Percentiles rank a stretch among this genome's conserved stretches.
Evolutionary conservation across 2,797 vertebrate species (phyloP).

Genomic region (Neostethus bicornis): DNA sequence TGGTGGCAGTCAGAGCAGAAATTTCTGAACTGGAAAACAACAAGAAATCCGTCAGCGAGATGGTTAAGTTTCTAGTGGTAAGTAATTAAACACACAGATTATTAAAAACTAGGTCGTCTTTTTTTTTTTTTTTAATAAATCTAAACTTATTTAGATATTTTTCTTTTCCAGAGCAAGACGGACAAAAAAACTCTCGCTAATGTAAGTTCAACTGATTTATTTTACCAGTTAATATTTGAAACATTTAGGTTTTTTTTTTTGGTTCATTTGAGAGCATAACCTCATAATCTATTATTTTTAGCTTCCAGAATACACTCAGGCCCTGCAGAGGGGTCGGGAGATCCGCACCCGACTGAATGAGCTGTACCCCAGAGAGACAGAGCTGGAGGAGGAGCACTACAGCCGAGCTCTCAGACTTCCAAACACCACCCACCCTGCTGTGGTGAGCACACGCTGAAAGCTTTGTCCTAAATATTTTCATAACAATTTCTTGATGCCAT

Average conservation of each 20-base stretch:
- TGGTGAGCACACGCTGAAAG: constrained; percentile 71
- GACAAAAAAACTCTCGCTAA: constrained; percentile 67
- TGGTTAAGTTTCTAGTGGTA: constrained; percentile 81
- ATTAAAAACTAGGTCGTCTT: background rate
- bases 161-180: constrained; percentile 63
- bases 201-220: constrained; percentile 69
- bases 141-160: background rate
- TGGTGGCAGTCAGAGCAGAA: constrained; percentile 74
- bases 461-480: background rate
- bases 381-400: constrained; percentile 84
- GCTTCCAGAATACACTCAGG: constrained; percentile 77
- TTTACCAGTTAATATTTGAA: background rate
- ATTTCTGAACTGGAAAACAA: constrained; percentile 79
- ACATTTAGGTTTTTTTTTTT: too few species aligned
- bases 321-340: constrained; percentile 77
- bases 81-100: constrained; percentile 45
- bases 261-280: background rate
- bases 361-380: constrained; percentile 70
- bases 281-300: constrained; percentile 35
- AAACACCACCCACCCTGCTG: constrained; percentile 86
- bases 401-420: constrained; percentile 82
- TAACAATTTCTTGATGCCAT: background rate
- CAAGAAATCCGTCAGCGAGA: constrained; percentile 74
- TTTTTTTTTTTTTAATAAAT: too few species aligned
- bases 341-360: constrained; percentile 76